Evolutionary conservation across 1,140 invertebrate genomes (phyloP).

Genomic region (Acromyrmex heyeri): DNA sequence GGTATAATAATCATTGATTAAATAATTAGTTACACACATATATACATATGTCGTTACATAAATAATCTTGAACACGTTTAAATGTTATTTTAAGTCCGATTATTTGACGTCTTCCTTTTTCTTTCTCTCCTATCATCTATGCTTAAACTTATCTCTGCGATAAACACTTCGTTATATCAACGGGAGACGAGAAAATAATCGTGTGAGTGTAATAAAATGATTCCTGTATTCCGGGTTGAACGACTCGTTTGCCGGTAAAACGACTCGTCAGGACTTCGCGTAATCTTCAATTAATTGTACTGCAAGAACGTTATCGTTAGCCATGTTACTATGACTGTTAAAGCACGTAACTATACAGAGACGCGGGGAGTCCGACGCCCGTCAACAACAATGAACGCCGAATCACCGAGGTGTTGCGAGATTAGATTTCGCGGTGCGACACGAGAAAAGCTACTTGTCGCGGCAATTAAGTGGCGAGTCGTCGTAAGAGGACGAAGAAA

Average conservation of each 20-base stretch:
- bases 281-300: constrained; percentile 2
- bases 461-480: constrained; percentile 7
- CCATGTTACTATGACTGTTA: not conserved
- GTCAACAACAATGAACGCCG: not conserved
- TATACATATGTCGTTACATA: not conserved
- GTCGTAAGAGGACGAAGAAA: not conserved
- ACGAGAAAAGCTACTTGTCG: not conserved
- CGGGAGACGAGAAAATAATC: not conserved
- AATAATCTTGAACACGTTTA: not conserved
- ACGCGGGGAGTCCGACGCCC: no score
- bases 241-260: not conserved
- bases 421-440: constrained; percentile 4
- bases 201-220: not conserved
- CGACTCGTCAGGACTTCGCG: not conserved
- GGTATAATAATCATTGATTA: not conserved
- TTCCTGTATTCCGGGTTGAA: constrained; percentile 6
- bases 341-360: no score
- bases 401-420: constrained; percentile 15
- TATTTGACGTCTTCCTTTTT: not conserved
- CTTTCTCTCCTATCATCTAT: not conserved
- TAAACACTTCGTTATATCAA: not conserved
- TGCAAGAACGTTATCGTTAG: not conserved
- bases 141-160: not conserved
- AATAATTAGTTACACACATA: not conserved
- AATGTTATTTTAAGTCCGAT: not conserved